Evolutionary conservation across 1,140 invertebrate genomes (phyloP), one percentile per base, ranked within the genome.

Genomic region (Eueides isabella): DNA sequence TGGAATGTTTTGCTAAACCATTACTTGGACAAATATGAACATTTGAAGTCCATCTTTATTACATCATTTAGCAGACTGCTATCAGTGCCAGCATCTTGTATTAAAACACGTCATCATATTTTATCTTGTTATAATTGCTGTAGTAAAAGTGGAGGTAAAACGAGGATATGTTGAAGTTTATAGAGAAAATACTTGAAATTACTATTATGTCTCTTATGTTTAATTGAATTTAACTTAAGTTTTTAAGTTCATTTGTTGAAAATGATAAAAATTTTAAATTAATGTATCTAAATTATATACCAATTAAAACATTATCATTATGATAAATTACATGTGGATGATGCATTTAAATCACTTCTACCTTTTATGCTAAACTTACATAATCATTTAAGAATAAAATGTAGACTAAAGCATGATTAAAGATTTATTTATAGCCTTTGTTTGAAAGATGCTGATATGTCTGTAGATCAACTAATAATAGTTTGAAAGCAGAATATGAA

Each of bases 351-450:
- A 74, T 91, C 93, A 31, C 97, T 97, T 91, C 97, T 97, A 23
- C 94, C 95, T 1, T 97, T 97, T 85, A 97, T 97, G 96, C 91
- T 94, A 75, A 95, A 96, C 82, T 90, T 97, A 62, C 96, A 97
- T 83, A 82, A 92, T n/a, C n/a, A n/a, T 62, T 80, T 97, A 41
- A 81, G 94, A 62, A 93, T 90, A 38, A 95, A 94, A 71, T 97
- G 97, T n/a, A 95, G 97, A 86, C 86, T 97, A 31, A 94, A 94
- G 67, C 96, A 98, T 84, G 93, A n/a, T n/a, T n/a, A 95, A 41
- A 93, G 97, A 82, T 95, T 96, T 76, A 94, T 95, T 78, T 96
- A 95, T 75, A 96, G 95, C 71, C 86, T 96, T 6, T 97, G 95
- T 88, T 83, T 96, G 23, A 97, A 96, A 94, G 96, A 96, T 80